Evolutionary conservation across 2,113 vertebrate genomes (phyloP).

Genomic region (Gambusia holbrooki): DNA sequence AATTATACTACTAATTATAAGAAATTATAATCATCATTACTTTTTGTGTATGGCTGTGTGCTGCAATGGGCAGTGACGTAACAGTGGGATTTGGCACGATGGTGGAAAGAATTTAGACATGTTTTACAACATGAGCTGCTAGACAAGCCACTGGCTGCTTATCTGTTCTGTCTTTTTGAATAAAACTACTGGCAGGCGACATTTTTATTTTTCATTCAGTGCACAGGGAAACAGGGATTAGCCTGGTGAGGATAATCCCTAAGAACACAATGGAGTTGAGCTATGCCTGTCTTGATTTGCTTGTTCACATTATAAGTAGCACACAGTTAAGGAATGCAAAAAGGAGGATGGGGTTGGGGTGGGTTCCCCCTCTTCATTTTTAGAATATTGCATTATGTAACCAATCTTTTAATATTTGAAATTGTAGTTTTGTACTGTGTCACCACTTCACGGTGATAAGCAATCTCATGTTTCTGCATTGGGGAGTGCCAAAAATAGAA

Average conservation of each 20-base stretch:
- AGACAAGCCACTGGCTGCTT: conserved; percentile 46
- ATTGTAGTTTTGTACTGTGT: neutral
- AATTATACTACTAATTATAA: neutral
- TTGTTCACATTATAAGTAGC: conserved; percentile 10
- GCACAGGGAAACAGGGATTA: conserved; percentile 54
- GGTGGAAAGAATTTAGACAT: conserved; percentile 55
- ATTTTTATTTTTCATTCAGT: conserved; percentile 50
- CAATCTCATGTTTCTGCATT: neutral
- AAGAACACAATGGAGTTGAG: conserved; percentile 26
- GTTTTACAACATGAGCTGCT: conserved; percentile 58
- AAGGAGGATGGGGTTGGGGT: neutral
- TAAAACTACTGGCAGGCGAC: conserved; percentile 49
- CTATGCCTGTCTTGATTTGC: conserved; percentile 25
- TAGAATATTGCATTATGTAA: neutral
- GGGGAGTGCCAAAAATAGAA: neutral
- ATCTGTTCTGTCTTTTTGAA: conserved; percentile 49
- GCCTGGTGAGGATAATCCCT: conserved; percentile 51
- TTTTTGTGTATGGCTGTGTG: neutral
- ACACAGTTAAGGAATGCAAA: neutral
- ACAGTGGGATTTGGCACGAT: conserved; percentile 47
- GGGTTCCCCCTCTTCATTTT: neutral
- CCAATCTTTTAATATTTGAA: neutral
- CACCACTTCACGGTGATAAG: neutral
- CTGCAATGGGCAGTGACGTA: conserved; percentile 25
- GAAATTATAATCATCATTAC: neutral